Evolutionary conservation across 2,888 invertebrate species (phyloP), one percentile per base, ranked within the genome.

Genomic region (Pristionchus exspectatus): DNA sequence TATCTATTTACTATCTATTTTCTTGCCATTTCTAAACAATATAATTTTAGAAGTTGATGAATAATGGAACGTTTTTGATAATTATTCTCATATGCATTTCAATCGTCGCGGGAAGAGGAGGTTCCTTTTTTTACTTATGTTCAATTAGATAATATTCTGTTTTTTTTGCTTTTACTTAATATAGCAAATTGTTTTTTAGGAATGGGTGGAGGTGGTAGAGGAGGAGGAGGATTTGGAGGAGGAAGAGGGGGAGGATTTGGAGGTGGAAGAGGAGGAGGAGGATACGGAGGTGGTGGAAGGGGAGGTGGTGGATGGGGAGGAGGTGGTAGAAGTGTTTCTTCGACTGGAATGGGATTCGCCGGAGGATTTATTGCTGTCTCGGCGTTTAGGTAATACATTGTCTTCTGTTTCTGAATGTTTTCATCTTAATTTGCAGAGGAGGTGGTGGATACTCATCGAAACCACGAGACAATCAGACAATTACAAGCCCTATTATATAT

Each of bases 321-420:
- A 74, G 74, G 74, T 12, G 38, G 74, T 12, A 38, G 74, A 21
- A 74, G 33, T 74, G 74, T 33, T 21, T 30, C 38, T 30, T 74
- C 74, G 1, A 38, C 74, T 74, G 21, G n/a, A 18, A 74, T 74
- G 21, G 30, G 38, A 33, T 30, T 30, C 30, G 38, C n/a, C 14
- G 74, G 74, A 74, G 74, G 74, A 74, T 38, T 74, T 18, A 38
- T 74, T n/a, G 74, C 74, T 33, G 74, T 74, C 9, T 74, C 74
- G 3, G 21, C 30, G 14, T 74, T 33, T 21, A 30, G 74, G 74
- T 74, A 74, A 33, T 18, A 30, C 27, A 74, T 21, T 74, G 44
- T 50, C 44, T 50, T 50, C 44, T 21, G 7, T 16, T 30, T 21
- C 21, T n/a, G 7, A 33, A 74, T 33, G 10, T n/a, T 33, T 33